Base-by-base conservation (phyloP, 1,140 invertebrate genomes). In the Hydropsyche tenuis region DNA sequence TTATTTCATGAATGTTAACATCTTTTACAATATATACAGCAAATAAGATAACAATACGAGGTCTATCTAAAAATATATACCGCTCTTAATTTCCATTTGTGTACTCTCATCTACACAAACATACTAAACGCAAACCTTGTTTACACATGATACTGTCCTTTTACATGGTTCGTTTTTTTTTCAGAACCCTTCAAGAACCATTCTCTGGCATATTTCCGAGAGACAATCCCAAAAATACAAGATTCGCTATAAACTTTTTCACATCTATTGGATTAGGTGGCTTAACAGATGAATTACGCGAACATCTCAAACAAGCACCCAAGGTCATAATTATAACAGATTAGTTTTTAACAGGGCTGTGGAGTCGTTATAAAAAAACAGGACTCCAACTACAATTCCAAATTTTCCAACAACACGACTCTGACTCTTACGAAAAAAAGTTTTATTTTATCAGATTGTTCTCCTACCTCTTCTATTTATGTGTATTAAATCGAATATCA, bases 231-330 rank as follows among this genome's bases (percentile, higher is more conserved):
- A 92, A 94, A 80, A 97, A 99, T 82, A 99, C 97, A 0, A 86
- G 97, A 80, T 99, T 99, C 86, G 94, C 98, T 0, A 99, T 99
- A 56, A 99, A 99, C 81, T 99, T 99, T 84, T 99, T 99, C 81
- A 99, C 98, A 0, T 96, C 96, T 0, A 99, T 99, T 82, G 98
- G 97, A 78, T 86, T 99, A 18, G 98, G 97, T 70, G 97, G 96
- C 0, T 84, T 99, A 0, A 99, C 98, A 0, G 95, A 97, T 87
- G 95, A 96, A 79, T 84, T 98, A 14, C 84, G 96, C 70, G 94
- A 96, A 80, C 95, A 97, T 86, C 85, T 98, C 43, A 97, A 96
- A 81, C 89, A 88, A 79, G 88, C 91, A 78, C 91, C 93, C 0
- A 95, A 94, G 85, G 84, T 71, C 84, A 78, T 63, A 82, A 79